These are phyloP conservation scores for Limnephilus rhombicus DNA, from an alignment of 2,888 invertebrate genomes.

Conservation along the genomic window DNA sequence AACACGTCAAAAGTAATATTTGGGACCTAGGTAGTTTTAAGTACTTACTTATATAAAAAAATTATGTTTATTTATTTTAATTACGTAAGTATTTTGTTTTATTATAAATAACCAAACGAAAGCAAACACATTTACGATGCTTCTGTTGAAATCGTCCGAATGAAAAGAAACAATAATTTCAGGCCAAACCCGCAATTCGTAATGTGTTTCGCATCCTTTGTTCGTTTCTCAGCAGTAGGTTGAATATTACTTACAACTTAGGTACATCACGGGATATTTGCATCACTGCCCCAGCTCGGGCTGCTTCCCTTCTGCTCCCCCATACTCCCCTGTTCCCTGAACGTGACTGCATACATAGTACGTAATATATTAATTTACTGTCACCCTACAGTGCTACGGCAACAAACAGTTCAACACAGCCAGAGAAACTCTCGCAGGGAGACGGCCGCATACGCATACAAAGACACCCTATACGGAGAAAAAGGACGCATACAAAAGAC, in stretches of 20 bases:
- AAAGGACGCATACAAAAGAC: too few relatives aligned
- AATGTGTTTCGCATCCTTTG: neutral
- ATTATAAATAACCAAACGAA: neutral
- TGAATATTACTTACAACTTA: neutral
- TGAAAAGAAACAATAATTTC: neutral
- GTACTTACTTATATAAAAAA: too few relatives aligned
- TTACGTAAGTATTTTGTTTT: neutral
- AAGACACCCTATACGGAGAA: neutral
- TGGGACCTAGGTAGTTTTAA: neutral
- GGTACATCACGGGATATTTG: neutral
- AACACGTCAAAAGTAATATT: neutral
- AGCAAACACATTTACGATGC: neutral
- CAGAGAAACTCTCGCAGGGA: neutral
- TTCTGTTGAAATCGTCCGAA: neutral
- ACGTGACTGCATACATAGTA: neutral
- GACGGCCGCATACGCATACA: neutral
- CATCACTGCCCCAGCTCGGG: neutral
- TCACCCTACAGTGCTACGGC: neutral
- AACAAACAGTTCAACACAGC: neutral
- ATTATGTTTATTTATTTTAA: neutral
- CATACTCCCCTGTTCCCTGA: neutral
- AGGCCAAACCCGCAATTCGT: neutral
- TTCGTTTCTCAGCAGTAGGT: neutral
- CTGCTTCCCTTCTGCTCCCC: neutral
- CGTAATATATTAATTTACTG: neutral